A percentile compares a stretch with the other conserved stretches of the same genome.
Evolutionary conservation across 1,140 invertebrate species (phyloP).

Genomic region (Hylyphantes graminicola): DNA sequence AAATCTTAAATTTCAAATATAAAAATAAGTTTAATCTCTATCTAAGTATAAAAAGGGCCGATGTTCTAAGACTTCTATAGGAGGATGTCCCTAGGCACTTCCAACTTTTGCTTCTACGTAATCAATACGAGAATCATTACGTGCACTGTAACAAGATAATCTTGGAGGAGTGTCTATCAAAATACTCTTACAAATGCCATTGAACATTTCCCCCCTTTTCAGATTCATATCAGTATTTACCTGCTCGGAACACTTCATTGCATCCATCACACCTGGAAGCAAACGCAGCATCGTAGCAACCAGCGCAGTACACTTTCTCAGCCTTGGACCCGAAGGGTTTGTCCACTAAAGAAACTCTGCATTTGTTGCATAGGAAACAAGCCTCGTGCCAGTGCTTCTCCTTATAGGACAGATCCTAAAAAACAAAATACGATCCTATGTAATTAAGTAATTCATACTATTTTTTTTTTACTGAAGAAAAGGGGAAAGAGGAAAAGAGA

Average conservation of each 20-base stretch:
- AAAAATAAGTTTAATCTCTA: too few species aligned
- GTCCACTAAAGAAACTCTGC: conserved; percentile 93
- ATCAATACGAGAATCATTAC: too few species aligned
- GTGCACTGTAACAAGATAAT: too few species aligned
- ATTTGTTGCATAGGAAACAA: conserved; percentile 98
- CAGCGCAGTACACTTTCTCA: conserved; percentile 97
- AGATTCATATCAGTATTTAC: conserved; percentile 73
- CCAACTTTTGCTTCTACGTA: too few species aligned
- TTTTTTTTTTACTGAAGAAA: neutral
- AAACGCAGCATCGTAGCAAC: conserved; percentile 99
- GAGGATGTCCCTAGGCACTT: too few species aligned
- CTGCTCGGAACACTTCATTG: conserved; percentile 97
- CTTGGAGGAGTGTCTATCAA: too few species aligned
- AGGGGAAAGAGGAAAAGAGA: neutral
- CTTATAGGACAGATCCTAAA: conserved; percentile 99
- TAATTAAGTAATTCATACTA: neutral
- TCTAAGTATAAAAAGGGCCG: too few species aligned
- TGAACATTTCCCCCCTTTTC: too few species aligned
- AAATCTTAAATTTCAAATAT: too few species aligned
- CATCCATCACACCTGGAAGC: conserved; percentile 99
- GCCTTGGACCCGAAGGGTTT: conserved; percentile 98
- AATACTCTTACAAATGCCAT: too few species aligned
- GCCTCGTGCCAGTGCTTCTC: conserved; percentile 99
- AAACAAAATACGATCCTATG: conserved; percentile 54
- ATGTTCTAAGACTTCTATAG: too few species aligned